Evolutionary conservation across 2,888 invertebrate genomes (phyloP), one percentile per base, ranked within the genome.

Genomic region (Lysandra bellargus): DNA sequence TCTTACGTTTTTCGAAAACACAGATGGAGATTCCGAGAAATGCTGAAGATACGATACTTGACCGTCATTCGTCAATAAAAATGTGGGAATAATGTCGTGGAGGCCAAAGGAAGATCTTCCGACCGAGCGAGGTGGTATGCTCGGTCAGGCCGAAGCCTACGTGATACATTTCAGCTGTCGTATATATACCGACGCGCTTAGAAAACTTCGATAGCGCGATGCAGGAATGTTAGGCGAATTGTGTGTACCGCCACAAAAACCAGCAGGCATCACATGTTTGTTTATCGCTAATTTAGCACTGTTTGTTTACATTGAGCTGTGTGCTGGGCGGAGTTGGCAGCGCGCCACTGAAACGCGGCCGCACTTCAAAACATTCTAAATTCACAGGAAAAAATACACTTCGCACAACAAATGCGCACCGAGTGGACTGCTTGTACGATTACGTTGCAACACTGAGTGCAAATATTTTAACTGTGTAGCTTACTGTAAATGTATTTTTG

Each of bases 361-460:
- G 87, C 87, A 86, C 89, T 90, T 87, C 87, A 89, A 91, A 91
- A 91, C 91, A 90, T 88, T 87, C 87, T 83, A 86, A 88, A 88
- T 91, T 91, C 89, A 87, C 86, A 87, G 86, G 87, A 90, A 91
- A 90, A 89, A 88, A 87, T 86, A 86, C 78, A 81, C 73, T 80
- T 44, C 64, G 78, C 79, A 44, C 57, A 78, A 79, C 53, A 76
- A 77, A 72, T 78, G 80, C 80, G 79, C 74, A 80, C 77, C 73
- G 74, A 72, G 78, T 61, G 75, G 81, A 80, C 79, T 78, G 76
- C 75, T 23, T 53, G 78, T 76, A n/a, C 1, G 9, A 14, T 9
- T 49, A 49, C 53, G 4, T 75, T 23, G 17, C 33, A 17, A 37
- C 69, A 69, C 14, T 69, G 69, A 69, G 69, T 69, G 69, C 69